Percentiles rank a stretch among this genome's conserved stretches.
Evolutionary conservation across 2,888 invertebrate species (phyloP).

Genomic region (Apamea crenata): DNA sequence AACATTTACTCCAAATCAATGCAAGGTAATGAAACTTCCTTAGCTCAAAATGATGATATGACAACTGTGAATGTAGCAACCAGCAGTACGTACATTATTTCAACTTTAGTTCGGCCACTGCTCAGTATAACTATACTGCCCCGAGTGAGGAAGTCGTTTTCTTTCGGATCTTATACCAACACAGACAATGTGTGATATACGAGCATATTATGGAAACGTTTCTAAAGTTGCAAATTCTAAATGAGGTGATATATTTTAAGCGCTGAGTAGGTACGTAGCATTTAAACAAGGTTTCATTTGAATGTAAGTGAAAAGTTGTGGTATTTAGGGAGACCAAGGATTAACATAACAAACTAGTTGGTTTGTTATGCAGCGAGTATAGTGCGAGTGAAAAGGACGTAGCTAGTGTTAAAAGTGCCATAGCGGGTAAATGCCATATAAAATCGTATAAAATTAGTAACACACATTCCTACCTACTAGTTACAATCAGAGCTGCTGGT

Average conservation of each 20-base stretch:
- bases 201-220: constrained; percentile 29
- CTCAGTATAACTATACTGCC: constrained; percentile 74
- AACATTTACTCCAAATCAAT: constrained; percentile 76
- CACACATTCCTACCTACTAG: background rate
- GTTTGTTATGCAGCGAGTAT: constrained; percentile 30
- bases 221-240: constrained; percentile 31
- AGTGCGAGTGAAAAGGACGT: constrained; percentile 26
- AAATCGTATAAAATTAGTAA: constrained; percentile 19
- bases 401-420: constrained; percentile 37
- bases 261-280: constrained; percentile 39
- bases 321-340: constrained; percentile 50
- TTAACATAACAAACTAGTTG: constrained; percentile 51
- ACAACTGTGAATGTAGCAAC: constrained; percentile 75
- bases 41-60: constrained; percentile 69
- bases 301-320: constrained; percentile 53
- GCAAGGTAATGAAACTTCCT: constrained; percentile 71
- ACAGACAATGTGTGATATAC: constrained; percentile 65
- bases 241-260: constrained; percentile 48
- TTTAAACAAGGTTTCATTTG: constrained; percentile 49
- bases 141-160: constrained; percentile 76
- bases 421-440: constrained; percentile 9
- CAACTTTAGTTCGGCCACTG: constrained; percentile 72
- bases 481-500: background rate
- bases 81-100: constrained; percentile 77
- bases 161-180: constrained; percentile 71